Base-by-base conservation (phyloP, 2,888 invertebrate species). In the Abrostola tripartita region DNA sequence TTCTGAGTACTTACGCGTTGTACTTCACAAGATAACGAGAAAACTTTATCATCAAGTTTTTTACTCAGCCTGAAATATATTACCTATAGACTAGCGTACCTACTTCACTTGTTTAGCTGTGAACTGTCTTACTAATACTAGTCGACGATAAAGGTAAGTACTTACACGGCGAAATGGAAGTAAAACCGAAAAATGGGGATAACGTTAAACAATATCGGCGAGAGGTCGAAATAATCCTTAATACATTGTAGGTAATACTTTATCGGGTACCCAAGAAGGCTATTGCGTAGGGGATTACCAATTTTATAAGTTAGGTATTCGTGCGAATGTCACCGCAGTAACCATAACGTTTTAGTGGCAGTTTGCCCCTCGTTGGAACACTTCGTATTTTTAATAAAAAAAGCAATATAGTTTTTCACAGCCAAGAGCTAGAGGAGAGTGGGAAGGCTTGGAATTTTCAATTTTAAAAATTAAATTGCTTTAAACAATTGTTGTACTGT, bases 291-390 rank as follows among this genome's bases (percentile, higher is more conserved):
- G 84, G 84, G 88, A 90, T 90, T 88, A 88, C 90, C 91, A 90
- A 90, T 93, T 93, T 93, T 92, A 89, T 92, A 92, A 92, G 93
- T 92, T 90, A 89, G 90, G 88, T 89, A 90, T 91, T 90, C 87
- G 86, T 89, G 87, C 86, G 87, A 92, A 89, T 91, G 92, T 92
- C 92, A 89, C 92, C 90, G 90, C 92, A 89, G 90, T 92, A 91
- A 91, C 92, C 91, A 90, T 94, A 92, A 93, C 91, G 79, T 92
- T 94, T 93, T 91, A 93, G 90, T 91, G 91, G 86, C 84, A 87
- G 88, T 94, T 93, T 82, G 80, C 91, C 90, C 91, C 91, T 92
- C 90, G 91, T 92, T 88, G 88, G 88, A 87, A 87, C 89, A 90
- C 89, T 91, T 85, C 88, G 90, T 90, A 89, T 91, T 93, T 92